Evolutionary conservation across 1,140 invertebrate species (phyloP).

Genomic region (Triops longicaudatus): DNA sequence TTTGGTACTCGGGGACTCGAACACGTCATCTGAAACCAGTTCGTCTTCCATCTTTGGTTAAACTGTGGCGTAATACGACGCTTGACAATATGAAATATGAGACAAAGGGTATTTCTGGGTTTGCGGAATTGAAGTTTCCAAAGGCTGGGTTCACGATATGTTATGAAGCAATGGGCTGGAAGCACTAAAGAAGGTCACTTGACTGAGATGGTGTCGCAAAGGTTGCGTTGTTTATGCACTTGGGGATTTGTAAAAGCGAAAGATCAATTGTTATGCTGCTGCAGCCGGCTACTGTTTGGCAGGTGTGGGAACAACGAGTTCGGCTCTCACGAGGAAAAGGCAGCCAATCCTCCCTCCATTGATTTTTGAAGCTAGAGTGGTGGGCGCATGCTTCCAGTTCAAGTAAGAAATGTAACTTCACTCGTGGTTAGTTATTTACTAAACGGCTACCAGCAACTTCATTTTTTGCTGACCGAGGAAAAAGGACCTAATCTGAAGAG

Average conservation of each 20-base stretch:
- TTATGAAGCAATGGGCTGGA: not conserved
- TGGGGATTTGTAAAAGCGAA: not conserved
- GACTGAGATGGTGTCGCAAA: not conserved
- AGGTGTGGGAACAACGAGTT: not conserved
- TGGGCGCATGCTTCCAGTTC: not conserved
- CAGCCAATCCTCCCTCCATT: not conserved
- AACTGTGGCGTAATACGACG: not conserved
- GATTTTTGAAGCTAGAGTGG: slow-evolving; percentile 1
- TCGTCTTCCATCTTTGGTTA: not conserved
- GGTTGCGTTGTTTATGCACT: not conserved
- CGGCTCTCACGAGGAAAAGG: not conserved
- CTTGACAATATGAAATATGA: not conserved
- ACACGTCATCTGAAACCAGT: not conserved
- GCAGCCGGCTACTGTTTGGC: slow-evolving; percentile 4
- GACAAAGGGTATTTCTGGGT: not conserved
- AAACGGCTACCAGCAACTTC: not conserved
- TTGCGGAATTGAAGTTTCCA: too few species aligned
- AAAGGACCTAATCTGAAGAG: too few species aligned
- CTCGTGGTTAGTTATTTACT: not conserved
- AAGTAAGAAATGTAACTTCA: not conserved
- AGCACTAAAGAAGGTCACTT: slow-evolving; percentile 2
- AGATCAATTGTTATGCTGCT: not conserved
- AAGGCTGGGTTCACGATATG: too few species aligned
- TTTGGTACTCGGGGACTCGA: not conserved
- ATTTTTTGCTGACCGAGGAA: too few species aligned